These are phyloP conservation scores for Acronicta aceris DNA, from an alignment of 2,888 invertebrate genomes.

Conservation along the genomic window DNA sequence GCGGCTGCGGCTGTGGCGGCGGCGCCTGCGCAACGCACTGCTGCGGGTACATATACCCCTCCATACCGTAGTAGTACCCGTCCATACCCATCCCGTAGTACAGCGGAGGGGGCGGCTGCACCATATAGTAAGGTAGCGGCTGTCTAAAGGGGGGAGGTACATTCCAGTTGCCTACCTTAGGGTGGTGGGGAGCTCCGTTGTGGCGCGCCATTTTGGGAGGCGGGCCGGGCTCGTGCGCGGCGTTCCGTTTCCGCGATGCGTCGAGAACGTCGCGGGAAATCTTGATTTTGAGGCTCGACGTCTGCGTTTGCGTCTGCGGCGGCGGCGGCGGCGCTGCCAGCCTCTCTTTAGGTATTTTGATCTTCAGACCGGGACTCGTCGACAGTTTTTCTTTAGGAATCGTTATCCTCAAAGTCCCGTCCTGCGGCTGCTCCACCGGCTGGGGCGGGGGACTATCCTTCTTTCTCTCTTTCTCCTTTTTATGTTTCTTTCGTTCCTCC, in stretches of 20 bases:
- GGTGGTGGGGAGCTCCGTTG: conserved; percentile 76
- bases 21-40: conserved; percentile 62
- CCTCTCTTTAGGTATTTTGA: conserved; percentile 94
- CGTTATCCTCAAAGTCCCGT: conserved; percentile 79
- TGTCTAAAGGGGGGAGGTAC: conserved; percentile 74
- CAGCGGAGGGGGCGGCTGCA: conserved; percentile 80
- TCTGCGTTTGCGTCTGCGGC: conserved; percentile 74
- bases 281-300: conserved; percentile 92
- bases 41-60: conserved; percentile 81
- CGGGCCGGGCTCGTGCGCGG: conserved; percentile 65
- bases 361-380: conserved; percentile 90
- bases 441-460: conserved; percentile 64
- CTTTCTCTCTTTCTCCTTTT: conserved; percentile 90
- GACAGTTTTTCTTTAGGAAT: conserved; percentile 83
- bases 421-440: conserved; percentile 55
- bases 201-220: conserved; percentile 78
- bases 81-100: conserved; percentile 77
- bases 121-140: conserved; percentile 79
- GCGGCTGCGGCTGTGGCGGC: conserved; percentile 84
- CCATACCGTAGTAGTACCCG: conserved; percentile 74
- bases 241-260: conserved; percentile 72
- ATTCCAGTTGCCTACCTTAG: conserved; percentile 83
- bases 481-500: conserved; percentile 92
- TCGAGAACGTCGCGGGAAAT: conserved; percentile 93
- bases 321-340: conserved; percentile 89